A percentile compares a stretch with the other conserved stretches of the same genome.
phyloP scores from a whole-genome alignment of 2,888 invertebrate species.

The Cosmia trapezina region DNA sequence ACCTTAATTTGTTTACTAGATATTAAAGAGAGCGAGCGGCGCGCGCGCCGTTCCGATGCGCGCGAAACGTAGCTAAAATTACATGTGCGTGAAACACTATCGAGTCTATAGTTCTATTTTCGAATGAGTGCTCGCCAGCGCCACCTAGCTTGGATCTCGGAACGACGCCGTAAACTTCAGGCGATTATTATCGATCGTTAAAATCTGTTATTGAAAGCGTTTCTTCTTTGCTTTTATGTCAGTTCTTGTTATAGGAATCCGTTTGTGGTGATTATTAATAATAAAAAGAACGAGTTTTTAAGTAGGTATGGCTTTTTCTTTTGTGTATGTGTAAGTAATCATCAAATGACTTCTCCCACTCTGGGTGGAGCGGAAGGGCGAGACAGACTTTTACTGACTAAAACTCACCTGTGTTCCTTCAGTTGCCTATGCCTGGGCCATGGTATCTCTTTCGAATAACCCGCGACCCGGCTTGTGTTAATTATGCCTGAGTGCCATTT shows the following conservation, averaged over 20 bases:
- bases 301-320: too few species aligned
- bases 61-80: conserved; percentile 72
- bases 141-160: conserved; percentile 42
- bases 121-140: conserved; percentile 41
- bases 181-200: conserved; percentile 34
- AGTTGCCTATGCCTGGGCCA: too few species aligned
- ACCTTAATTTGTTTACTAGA: conserved; percentile 51
- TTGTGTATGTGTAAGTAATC: too few species aligned
- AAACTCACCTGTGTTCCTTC: too few species aligned
- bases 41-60: conserved; percentile 60
- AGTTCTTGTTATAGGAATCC: not conserved
- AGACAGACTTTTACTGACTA: too few species aligned
- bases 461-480: too few species aligned
- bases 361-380: too few species aligned
- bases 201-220: conserved; percentile 25
- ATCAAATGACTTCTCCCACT: too few species aligned
- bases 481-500: not conserved
- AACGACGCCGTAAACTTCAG: conserved; percentile 9
- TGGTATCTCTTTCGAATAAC: too few species aligned
- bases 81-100: conserved; percentile 67
- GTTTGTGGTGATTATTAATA: conserved; percentile 6
- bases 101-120: conserved; percentile 63
- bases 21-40: conserved; percentile 8
- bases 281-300: not conserved
- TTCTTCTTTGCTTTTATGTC: conserved; percentile 18